Base-by-base conservation (phyloP, 2,113 vertebrate species). In the Erythrolamprus reginae region DNA sequence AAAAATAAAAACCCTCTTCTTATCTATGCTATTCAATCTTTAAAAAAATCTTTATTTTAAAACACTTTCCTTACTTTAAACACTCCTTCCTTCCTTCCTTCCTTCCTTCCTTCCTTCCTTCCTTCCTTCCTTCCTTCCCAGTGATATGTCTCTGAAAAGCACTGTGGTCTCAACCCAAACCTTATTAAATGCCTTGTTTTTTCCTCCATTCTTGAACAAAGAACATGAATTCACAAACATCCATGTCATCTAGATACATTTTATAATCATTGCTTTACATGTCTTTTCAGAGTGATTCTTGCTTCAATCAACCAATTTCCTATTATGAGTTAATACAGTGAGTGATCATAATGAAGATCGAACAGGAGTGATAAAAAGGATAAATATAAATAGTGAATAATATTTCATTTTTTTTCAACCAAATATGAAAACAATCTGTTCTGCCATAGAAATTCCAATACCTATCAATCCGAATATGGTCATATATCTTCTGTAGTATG, bases 251-350 rank as follows among this genome's bases (percentile, higher is more conserved):
- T 83, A 56, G 21, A 83, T 47, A 28, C 77, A 89, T 50, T 85
- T 90, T 23, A 65, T 42, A 90, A 84, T 56, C 83, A 65, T 90
- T 90, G 55, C 83, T 85, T 50, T 90, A 21, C 33, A 51, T 52
- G 83, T 51, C 45, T 90, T 90, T 65, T 26, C 82, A 85, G 28
- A 90, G 55, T 61, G 47, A 85, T 86, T 51, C 83, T 61, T 47
- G 55, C 82, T 51, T 50, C 85, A 90, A 90, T 65, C 45, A 90
- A 28, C 45, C 33, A 48, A 65, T 85, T 50, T 51, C n/a, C 55
- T 42, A 42, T 52, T 51, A 65, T 51, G 84, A 61, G 5, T 38
- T 50, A 85, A 56, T 90, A n/a, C n/a, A 61, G 83, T 65, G 47
- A 28, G 45, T 65, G 89, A 85, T 84, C 83, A 85, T 65, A 85